Conservation (phyloP, 2,113 vertebrate species). For the Paralichthys olivaceus region DNA sequence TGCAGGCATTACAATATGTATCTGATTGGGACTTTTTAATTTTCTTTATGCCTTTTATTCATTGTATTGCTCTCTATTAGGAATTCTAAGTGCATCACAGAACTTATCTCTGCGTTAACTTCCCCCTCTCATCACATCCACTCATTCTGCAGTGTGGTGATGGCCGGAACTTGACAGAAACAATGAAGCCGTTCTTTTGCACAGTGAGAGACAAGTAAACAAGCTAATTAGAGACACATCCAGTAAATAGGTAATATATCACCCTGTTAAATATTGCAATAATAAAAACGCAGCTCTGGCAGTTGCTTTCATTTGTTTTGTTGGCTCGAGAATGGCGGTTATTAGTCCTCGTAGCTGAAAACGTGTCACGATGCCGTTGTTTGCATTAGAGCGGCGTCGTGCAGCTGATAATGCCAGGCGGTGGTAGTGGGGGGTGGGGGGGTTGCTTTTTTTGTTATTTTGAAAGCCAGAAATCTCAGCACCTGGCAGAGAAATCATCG, state of each 20-base stretch:
- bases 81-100: constrained; percentile 34
- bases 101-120: constrained; percentile 4
- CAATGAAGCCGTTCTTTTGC: constrained; percentile 41
- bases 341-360: constrained; percentile 49
- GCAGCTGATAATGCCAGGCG: constrained; percentile 30
- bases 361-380: background rate
- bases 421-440: background rate
- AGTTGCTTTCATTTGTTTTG: constrained; percentile 56
- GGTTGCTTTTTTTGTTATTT: background rate
- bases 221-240: constrained; percentile 57
- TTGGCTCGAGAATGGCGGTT: constrained; percentile 22
- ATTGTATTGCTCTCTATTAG: constrained; percentile 60
- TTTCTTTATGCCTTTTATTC: constrained; percentile 53
- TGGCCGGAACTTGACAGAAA: constrained; percentile 46
- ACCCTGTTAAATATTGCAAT: constrained; percentile 46
- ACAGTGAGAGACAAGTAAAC: background rate
- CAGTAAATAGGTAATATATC: constrained; percentile 47
- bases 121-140: background rate
- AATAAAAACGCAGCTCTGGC: constrained; percentile 58
- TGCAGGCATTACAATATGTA: constrained; percentile 47
- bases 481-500: constrained; percentile 49
- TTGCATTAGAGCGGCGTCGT: background rate
- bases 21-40: constrained; percentile 56
- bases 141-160: constrained; percentile 18
- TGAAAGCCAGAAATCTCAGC: constrained; percentile 26